Evolutionary conservation across 35 echinoderm and acorn worm genomes (phyloP).

Genomic region (Apostichopus parvimensis): DNA sequence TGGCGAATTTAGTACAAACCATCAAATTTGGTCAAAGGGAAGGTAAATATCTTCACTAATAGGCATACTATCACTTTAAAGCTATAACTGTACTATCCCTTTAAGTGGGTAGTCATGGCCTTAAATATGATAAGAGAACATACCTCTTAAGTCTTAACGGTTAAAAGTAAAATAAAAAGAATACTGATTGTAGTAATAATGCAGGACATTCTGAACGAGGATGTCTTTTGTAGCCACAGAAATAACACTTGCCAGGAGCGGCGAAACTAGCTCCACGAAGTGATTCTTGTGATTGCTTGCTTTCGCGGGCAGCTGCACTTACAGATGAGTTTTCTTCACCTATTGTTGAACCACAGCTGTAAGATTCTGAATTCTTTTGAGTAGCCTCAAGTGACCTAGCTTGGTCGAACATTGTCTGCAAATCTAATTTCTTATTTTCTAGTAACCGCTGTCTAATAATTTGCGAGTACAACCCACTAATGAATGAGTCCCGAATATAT

Average conservation of each 20-base stretch:
- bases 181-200: too few species aligned
- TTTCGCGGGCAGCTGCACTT: constrained; percentile 9
- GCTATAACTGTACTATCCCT: too few species aligned
- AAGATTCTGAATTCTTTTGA: constrained; percentile 50
- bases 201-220: constrained; percentile 43
- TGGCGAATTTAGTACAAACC: too few species aligned
- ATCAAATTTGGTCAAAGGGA: too few species aligned
- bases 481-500: constrained; percentile 49
- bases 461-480: constrained; percentile 17
- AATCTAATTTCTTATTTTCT: constrained; percentile 43
- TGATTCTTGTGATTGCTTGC: background rate
- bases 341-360: background rate
- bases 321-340: constrained; percentile 12
- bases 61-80: too few species aligned
- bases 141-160: too few species aligned
- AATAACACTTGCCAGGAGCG: constrained; percentile 17
- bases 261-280: background rate
- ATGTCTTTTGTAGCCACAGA: constrained; percentile 42
- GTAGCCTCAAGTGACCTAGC: constrained; percentile 49
- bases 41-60: too few species aligned
- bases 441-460: constrained; percentile 22
- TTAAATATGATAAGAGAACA: too few species aligned
- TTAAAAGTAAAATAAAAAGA: too few species aligned
- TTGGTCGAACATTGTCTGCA: constrained; percentile 61
- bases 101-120: too few species aligned